Evolutionary conservation across 1,140 invertebrate genomes (phyloP).

Genomic region (Drosophila punjabiensis): DNA sequence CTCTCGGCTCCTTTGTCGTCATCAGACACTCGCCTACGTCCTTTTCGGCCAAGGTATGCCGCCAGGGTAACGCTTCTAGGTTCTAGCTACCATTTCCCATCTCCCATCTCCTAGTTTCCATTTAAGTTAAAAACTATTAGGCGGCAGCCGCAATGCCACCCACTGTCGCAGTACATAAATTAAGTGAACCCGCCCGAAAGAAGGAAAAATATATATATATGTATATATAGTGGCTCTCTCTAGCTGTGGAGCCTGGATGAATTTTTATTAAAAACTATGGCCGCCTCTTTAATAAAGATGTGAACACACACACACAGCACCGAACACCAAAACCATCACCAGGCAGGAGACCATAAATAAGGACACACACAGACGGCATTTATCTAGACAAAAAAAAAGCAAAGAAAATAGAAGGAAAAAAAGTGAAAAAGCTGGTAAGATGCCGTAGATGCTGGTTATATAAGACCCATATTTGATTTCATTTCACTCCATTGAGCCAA

Average conservation of each 20-base stretch:
- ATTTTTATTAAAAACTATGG: constrained; percentile 80
- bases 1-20: constrained; percentile 49
- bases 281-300: constrained; percentile 73
- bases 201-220: constrained; percentile 1
- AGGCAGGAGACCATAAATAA: constrained; percentile 72
- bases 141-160: constrained; percentile 50
- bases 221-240: constrained; percentile 3
- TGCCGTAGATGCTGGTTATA: constrained; percentile 16
- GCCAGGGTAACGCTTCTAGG: not conserved
- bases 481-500: constrained; percentile 17
- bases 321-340: constrained; percentile 23
- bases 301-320: constrained; percentile 9
- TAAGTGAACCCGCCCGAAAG: constrained; percentile 36
- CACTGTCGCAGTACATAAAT: constrained; percentile 71
- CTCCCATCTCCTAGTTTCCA: constrained; percentile 11
- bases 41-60: constrained; percentile 51
- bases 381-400: constrained; percentile 31
- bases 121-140: constrained; percentile 82
- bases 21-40: constrained; percentile 29
- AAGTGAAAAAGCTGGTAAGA: constrained; percentile 9
- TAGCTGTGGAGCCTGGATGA: constrained; percentile 23
- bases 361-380: constrained; percentile 55
- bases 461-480: constrained; percentile 37
- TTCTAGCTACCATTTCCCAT: not conserved
- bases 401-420: too few relatives aligned